Conservation (phyloP, 2,797 vertebrate species). For the Moxostoma hubbsi region DNA sequence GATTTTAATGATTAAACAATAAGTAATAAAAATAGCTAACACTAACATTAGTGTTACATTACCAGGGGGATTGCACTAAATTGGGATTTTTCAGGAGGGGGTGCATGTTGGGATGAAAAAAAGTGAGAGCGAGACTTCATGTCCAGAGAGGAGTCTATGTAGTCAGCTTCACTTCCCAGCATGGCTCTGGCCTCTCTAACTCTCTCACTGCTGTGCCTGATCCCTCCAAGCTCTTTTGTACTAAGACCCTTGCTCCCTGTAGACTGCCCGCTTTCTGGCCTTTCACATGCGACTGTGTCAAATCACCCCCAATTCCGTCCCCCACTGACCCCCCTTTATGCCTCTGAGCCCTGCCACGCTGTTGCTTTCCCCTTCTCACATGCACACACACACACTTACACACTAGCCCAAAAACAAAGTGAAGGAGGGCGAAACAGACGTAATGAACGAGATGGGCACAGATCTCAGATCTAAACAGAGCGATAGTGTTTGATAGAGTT, state of each 20-base stretch:
- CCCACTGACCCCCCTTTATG: constrained; percentile 64
- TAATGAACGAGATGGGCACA: constrained; percentile 8
- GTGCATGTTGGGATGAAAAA: constrained; percentile 6
- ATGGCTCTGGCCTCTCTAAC: constrained; percentile 64
- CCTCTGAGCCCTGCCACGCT: not conserved
- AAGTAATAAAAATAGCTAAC: too few species aligned
- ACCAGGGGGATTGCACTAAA: too few species aligned
- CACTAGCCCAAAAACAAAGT: constrained; percentile 17
- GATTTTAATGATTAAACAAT: too few species aligned
- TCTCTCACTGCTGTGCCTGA: constrained; percentile 54
- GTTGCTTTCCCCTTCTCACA: constrained; percentile 29
- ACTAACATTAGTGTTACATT: too few species aligned
- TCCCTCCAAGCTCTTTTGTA: constrained; percentile 75
- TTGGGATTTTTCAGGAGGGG: too few species aligned
- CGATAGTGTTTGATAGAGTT: not conserved
- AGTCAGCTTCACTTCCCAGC: constrained; percentile 78
- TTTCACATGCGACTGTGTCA: constrained; percentile 84
- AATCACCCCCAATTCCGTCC: constrained; percentile 73
- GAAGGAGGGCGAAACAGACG: constrained; percentile 15
- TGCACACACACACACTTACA: not conserved
- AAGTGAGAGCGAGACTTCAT: constrained; percentile 59
- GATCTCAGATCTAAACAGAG: not conserved
- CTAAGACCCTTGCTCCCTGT: constrained; percentile 72
- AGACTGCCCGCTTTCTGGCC: constrained; percentile 75
- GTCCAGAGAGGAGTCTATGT: constrained; percentile 68